Evolutionary conservation across 2,797 vertebrate species (phyloP), one percentile per base, ranked within the genome.

Genomic region (Siniperca undulata): DNA sequence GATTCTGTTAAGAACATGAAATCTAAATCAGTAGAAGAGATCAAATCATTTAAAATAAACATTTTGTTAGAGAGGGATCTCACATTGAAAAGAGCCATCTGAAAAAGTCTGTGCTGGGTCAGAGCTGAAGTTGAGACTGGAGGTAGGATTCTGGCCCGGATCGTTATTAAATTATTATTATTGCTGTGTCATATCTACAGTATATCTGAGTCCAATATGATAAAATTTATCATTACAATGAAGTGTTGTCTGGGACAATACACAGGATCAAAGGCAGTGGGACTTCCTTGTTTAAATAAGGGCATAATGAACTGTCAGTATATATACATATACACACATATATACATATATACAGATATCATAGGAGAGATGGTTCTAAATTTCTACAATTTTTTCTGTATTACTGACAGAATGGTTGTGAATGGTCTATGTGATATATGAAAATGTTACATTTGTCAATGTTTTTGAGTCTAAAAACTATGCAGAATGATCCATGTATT

Each of bases 321-420:
- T 30, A 30, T 30, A 30, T 30, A 30, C 30, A 30, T 30, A 30
- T 30, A 30, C 30, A 30, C 30, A 30, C 30, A 30, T 30, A 3
- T 30, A 30, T 30, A 30, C 3, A 30, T 30, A 30, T 3, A 30
- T 30, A 30, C 30, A 30, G 30, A 30, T 30, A 30, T 30, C 30
- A 30, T 30, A 30, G 30, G 30, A 3, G 30, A 30, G 30, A 30
- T 30, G 30, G 30, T 30, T 30, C 30, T 30, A 30, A 30, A 30
- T 30, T 30, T 30, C 30, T 30, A 30, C 30, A 30, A 30, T 30
- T 30, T 30, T 59, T 80, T 82, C 42, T 85, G 79, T 87, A 65
- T 84, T 75, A 52, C 64, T 78, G 76, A 72, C 59, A 66, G 77
- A 80, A 69, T 80, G 72, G n/a, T 34, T 74, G 52, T 65, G 44